Percentiles rank a stretch among this genome's conserved stretches.
These are phyloP conservation scores for Mesitornis unicolor DNA, from an alignment of 2,113 vertebrate species.

Conservation along the genomic window DNA sequence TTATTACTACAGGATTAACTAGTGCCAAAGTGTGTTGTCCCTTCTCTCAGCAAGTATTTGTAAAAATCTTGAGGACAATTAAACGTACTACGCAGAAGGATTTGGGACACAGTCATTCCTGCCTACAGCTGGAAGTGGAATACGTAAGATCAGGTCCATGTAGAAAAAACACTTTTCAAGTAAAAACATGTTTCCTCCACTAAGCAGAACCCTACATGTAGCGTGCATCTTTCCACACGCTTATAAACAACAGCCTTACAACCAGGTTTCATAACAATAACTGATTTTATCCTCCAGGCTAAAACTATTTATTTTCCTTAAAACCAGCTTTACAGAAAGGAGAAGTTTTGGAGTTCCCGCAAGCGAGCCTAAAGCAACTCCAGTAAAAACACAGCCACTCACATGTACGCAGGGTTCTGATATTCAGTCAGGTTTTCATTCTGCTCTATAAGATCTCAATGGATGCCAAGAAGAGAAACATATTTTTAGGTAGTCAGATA, in stretches of 20 bases:
- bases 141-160: background rate
- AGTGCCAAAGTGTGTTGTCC: background rate
- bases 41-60: background rate
- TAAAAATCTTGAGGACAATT: background rate
- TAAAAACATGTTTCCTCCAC: background rate
- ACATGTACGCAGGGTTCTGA: background rate
- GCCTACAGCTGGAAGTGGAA: background rate
- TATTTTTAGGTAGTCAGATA: constrained; percentile 12
- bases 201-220: background rate
- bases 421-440: constrained; percentile 2
- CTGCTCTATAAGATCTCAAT: background rate
- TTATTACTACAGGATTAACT: background rate
- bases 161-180: background rate
- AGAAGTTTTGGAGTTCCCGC: background rate
- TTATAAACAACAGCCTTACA: background rate
- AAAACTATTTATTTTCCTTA: background rate
- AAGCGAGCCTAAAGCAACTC: background rate
- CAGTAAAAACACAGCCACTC: background rate
- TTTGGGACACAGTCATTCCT: background rate
- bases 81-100: background rate
- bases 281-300: background rate
- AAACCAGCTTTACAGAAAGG: background rate
- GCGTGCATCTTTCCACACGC: background rate
- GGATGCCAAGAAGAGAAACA: background rate
- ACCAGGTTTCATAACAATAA: background rate